These are phyloP conservation scores for Tineola bisselliella DNA, from an alignment of 2,888 invertebrate genomes.

Conservation along the genomic window DNA sequence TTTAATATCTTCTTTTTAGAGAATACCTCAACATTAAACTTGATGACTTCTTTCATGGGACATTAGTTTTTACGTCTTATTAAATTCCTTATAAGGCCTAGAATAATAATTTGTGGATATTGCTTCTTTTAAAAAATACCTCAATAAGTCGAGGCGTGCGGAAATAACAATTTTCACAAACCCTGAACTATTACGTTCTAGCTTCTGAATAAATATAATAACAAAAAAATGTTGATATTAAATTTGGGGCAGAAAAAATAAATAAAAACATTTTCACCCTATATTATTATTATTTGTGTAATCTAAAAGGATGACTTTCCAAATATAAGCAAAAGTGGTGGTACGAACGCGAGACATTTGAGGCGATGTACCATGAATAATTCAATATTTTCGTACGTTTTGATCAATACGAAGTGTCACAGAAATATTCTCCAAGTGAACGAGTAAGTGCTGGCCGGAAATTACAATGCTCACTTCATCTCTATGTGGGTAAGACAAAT, in stretches of 20 bases:
- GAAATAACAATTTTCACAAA: not conserved
- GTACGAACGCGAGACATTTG: constrained; percentile 3
- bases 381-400: constrained; percentile 4
- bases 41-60: constrained; percentile 7
- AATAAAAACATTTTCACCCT: constrained; percentile 1
- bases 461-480: constrained; percentile 18
- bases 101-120: not conserved
- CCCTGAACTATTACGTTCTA: not conserved
- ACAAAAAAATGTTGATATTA: not conserved
- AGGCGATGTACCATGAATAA: constrained; percentile 10
- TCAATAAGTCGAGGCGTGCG: not conserved
- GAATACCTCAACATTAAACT: not conserved
- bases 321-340: not conserved
- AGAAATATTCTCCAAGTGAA: constrained; percentile 8
- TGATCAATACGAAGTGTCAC: constrained; percentile 6
- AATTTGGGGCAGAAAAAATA: not conserved
- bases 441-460: constrained; percentile 17
- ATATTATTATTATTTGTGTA: constrained; percentile 7
- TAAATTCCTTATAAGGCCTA: not conserved
- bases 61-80: constrained; percentile 8
- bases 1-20: not conserved
- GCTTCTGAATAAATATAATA: not conserved
- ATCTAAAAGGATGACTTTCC: constrained; percentile 6
- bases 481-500: constrained; percentile 25
- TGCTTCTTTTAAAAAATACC: not conserved